Evolutionary conservation across 1,140 invertebrate species (phyloP).

Genomic region (Hydropsyche tenuis): DNA sequence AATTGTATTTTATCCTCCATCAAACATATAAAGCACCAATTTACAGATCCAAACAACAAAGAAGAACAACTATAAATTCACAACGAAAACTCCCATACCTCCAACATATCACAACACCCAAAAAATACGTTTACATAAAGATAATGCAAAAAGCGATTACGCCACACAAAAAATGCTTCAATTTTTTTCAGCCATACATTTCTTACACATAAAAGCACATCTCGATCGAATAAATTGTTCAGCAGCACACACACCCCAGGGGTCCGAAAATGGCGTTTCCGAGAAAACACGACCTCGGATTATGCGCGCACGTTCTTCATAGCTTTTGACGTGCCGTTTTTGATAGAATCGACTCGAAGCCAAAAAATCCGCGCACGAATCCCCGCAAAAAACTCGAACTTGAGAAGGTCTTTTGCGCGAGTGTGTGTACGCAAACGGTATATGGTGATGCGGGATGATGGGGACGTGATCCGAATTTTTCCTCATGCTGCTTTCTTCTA

Average conservation of each 20-base stretch:
- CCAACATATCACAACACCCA: too few species aligned
- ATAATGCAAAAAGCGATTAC: too few species aligned
- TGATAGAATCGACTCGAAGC: background rate
- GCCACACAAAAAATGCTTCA: too few species aligned
- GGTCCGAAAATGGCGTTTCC: slow-evolving; percentile 15
- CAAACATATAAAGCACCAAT: too few species aligned
- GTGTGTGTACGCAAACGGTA: background rate
- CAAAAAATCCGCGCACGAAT: slow-evolving; percentile 4
- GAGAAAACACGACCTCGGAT: background rate
- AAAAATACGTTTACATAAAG: too few species aligned
- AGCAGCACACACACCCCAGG: slow-evolving; percentile 10
- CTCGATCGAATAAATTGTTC: slow-evolving; percentile 13
- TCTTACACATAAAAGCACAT: background rate
- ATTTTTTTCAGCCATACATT: background rate
- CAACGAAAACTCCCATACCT: too few species aligned
- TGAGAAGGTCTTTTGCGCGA: background rate
- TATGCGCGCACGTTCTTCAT: background rate
- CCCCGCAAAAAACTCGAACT: slow-evolving; percentile 3
- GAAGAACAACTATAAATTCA: too few species aligned
- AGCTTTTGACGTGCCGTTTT: background rate
- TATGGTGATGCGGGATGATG: background rate
- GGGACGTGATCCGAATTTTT: slow-evolving; percentile 8
- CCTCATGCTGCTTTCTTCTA: slow-evolving; percentile 15
- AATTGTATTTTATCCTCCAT: too few species aligned
- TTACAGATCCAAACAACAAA: too few species aligned